phyloP scores from a whole-genome alignment of 2,888 invertebrate species.

The Aplocera efformata region DNA sequence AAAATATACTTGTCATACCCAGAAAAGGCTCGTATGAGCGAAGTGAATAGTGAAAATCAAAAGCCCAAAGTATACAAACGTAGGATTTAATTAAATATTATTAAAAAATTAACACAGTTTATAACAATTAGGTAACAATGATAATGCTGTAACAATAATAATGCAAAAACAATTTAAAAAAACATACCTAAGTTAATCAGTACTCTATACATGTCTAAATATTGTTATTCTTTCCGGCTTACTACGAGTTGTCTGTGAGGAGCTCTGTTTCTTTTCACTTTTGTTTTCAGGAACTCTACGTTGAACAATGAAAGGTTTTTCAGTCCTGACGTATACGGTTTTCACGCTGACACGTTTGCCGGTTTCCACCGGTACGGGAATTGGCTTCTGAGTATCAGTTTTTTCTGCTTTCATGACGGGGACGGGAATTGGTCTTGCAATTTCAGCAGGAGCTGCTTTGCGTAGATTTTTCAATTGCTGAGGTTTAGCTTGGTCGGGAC shows the following conservation, averaged over 20 bases:
- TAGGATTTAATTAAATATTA: conserved; percentile 23
- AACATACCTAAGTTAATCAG: conserved; percentile 31
- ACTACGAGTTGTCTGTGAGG: conserved; percentile 33
- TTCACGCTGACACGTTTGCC: conserved; percentile 37
- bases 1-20: too few relatives aligned
- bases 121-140: conserved; percentile 19
- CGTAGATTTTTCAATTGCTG: background rate
- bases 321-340: conserved; percentile 37
- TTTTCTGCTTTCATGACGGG: conserved; percentile 39
- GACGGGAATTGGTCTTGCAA: conserved; percentile 36
- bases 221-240: conserved; percentile 43
- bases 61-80: conserved; percentile 8
- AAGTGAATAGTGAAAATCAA: background rate
- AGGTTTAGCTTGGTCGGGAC: conserved; percentile 12
- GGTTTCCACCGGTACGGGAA: conserved; percentile 34
- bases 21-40: too few relatives aligned
- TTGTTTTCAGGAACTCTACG: conserved; percentile 37
- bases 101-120: conserved; percentile 25
- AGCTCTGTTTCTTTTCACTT: conserved; percentile 32
- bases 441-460: conserved; percentile 36
- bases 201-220: conserved; percentile 53
- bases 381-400: conserved; percentile 32
- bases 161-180: conserved; percentile 26
- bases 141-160: conserved; percentile 26
- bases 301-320: conserved; percentile 42